phyloP scores from a whole-genome alignment of 2,888 invertebrate genomes.

The Auanema sp. region DNA sequence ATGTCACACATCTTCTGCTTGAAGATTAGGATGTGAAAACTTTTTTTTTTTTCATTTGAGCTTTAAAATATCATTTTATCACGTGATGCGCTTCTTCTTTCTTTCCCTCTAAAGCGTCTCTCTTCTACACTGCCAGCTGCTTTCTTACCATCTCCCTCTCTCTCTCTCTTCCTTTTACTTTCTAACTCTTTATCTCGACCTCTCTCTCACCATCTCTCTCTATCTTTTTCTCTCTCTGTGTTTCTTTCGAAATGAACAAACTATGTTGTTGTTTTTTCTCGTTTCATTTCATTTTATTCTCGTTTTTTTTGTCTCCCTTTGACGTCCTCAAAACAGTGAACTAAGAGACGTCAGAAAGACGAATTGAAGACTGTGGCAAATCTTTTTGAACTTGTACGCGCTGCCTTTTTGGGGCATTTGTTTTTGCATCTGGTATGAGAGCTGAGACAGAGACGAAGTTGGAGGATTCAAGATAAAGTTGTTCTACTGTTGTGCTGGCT shows the following conservation, averaged over 20 bases:
- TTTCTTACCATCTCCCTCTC: constrained; percentile 18
- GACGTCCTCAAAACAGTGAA: too few relatives aligned
- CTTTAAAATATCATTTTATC: too few relatives aligned
- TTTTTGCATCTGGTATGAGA: constrained; percentile 10
- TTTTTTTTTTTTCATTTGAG: too few relatives aligned
- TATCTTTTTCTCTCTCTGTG: too few relatives aligned
- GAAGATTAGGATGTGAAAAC: too few relatives aligned
- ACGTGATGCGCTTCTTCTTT: constrained; percentile 6
- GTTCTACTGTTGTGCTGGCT: too few relatives aligned
- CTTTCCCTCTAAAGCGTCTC: constrained; percentile 20
- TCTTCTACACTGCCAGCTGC: constrained; percentile 20
- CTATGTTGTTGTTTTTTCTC: too few relatives aligned
- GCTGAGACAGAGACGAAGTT: too few relatives aligned
- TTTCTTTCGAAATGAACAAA: too few relatives aligned
- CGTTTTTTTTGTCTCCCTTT: constrained; percentile 25
- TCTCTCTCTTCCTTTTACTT: constrained; percentile 21
- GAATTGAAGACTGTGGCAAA: constrained; percentile 30
- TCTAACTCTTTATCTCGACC: constrained; percentile 16
- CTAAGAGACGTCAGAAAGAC: constrained; percentile 21
- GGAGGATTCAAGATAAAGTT: too few relatives aligned
- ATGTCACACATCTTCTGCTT: too few relatives aligned
- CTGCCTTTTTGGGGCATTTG: constrained; percentile 1
- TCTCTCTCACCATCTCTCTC: too few relatives aligned
- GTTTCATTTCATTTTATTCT: constrained; percentile 23
- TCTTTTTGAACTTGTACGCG: constrained; percentile 23